Base-by-base conservation (phyloP, 2,113 vertebrate genomes). In the Caloenas nicobarica region DNA sequence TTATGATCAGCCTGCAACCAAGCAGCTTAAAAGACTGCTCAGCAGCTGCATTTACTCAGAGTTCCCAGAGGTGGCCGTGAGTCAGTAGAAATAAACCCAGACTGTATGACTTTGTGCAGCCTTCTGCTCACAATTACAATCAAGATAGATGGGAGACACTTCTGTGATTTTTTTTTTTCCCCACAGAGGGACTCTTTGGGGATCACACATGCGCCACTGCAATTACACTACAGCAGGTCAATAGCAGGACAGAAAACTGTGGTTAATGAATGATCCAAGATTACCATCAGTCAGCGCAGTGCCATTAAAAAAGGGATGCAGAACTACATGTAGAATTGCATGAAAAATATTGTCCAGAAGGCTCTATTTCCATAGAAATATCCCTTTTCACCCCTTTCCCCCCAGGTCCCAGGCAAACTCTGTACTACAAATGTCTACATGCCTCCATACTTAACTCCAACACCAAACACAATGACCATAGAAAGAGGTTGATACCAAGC, bases 1-100 rank as follows among this genome's bases (percentile, higher is more conserved):
- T 90, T 83, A 96, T 69, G 61, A 93, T 65, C 92, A 96, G 86
- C 82, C 82, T 96, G 79, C 72, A 91, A 86, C 42, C 38, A 83
- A 91, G 57, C 72, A 81, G 76, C 86, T 91, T 90, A 78, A 91
- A 95, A 95, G 68, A 68, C 78, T 88, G 33, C 60, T 95, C 86
- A 81, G 93, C 86, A 92, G 83, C 65, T 95, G 88, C 77, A 54
- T 88, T 93, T 96, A 56, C 73, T 81, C 81, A 74, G 58, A n/a
- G 50, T 71, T 95, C 77, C 92, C 92, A 88, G 70, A 93, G 81
- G 73, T 73, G 94, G 36, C 53, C 31, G 1, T 69, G 69, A 92
- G 57, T 88, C 92, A 87, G 65, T 82, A 40, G 83, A 95, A 94
- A 57, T 69, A 94, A 95, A 91, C 54, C n/a, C 85, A 76, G 83